Percentiles rank a stretch among this genome's conserved stretches.
phyloP scores from a whole-genome alignment of 2,888 invertebrate genomes.

The Hofmannophila pseudospretella region DNA sequence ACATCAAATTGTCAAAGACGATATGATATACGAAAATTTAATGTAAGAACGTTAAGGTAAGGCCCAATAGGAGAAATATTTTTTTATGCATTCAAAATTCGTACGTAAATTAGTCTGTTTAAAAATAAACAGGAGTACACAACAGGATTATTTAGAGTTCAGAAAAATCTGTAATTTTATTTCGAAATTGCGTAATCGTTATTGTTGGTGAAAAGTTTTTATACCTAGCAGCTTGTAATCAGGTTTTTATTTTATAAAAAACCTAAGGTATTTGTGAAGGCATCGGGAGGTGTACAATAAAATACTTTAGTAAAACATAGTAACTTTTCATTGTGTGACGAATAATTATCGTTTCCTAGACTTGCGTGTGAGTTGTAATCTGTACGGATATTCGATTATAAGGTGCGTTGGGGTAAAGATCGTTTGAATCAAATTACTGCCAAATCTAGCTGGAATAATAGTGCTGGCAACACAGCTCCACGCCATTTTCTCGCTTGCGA shows the following conservation, averaged over 20 bases:
- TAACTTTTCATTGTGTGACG: slow-evolving; percentile 49
- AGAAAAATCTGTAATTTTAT: slow-evolving; percentile 37
- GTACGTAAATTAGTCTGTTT: slow-evolving; percentile 53
- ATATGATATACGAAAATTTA: slow-evolving; percentile 71
- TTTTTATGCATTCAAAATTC: slow-evolving; percentile 75
- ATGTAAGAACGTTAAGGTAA: slow-evolving; percentile 75
- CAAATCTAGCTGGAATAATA: no score
- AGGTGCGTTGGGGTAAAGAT: no score
- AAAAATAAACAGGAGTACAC: slow-evolving; percentile 19
- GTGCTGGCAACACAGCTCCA: no score
- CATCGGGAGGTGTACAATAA: slow-evolving; percentile 67
- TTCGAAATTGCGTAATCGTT: slow-evolving; percentile 69
- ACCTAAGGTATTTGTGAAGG: slow-evolving; percentile 64
- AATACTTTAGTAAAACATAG: slow-evolving; percentile 59
- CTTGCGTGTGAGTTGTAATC: slow-evolving; percentile 15
- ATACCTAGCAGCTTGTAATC: slow-evolving; percentile 71
- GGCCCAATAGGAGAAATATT: slow-evolving; percentile 75
- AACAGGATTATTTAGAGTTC: slow-evolving; percentile 17
- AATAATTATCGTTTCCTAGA: slow-evolving; percentile 34
- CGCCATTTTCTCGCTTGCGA: no score
- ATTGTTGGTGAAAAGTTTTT: slow-evolving; percentile 67
- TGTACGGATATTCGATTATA: no score
- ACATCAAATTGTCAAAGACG: slow-evolving; percentile 74
- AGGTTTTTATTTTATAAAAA: slow-evolving; percentile 56
- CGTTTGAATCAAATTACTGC: no score